A percentile compares a stretch with the other conserved stretches of the same genome.
phyloP scores from a whole-genome alignment of 1,140 invertebrate genomes.

The Tetragnatha versicolor region DNA sequence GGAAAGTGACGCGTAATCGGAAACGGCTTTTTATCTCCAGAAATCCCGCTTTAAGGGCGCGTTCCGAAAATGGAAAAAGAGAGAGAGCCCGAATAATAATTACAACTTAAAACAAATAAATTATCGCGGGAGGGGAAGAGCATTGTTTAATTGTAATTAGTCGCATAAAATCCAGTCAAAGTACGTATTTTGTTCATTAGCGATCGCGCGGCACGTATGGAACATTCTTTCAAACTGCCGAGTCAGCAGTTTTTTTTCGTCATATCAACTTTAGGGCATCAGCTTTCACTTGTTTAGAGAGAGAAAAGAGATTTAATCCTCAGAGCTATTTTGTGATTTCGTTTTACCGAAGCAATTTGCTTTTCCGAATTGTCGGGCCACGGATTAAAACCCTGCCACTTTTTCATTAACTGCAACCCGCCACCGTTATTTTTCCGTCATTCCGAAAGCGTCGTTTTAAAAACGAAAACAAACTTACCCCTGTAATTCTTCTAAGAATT shows the following conservation, averaged over 20 bases:
- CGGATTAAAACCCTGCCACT: too few relatives aligned
- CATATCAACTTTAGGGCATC: too few relatives aligned
- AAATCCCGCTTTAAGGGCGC: background rate
- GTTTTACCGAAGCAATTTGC: too few relatives aligned
- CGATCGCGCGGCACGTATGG: too few relatives aligned
- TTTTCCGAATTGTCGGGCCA: too few relatives aligned
- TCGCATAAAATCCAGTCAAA: slow-evolving; percentile 20
- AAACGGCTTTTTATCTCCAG: slow-evolving; percentile 11
- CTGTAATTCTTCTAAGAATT: too few relatives aligned
- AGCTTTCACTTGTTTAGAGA: background rate
- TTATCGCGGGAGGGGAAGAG: background rate
- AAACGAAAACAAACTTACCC: too few relatives aligned
- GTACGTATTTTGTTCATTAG: slow-evolving; percentile 17
- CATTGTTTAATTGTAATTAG: slow-evolving; percentile 18
- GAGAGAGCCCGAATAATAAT: background rate
- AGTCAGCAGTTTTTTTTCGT: background rate
- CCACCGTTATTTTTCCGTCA: too few relatives aligned
- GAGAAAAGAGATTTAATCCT: background rate
- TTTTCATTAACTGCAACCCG: too few relatives aligned
- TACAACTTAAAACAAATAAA: background rate
- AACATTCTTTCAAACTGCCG: background rate
- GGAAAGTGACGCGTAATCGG: too few relatives aligned
- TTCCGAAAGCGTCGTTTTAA: too few relatives aligned
- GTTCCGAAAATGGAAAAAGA: background rate
- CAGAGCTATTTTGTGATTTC: background rate